These are phyloP conservation scores for Chorisops tibialis DNA, from an alignment of 2,888 invertebrate species.

Conservation along the genomic window DNA sequence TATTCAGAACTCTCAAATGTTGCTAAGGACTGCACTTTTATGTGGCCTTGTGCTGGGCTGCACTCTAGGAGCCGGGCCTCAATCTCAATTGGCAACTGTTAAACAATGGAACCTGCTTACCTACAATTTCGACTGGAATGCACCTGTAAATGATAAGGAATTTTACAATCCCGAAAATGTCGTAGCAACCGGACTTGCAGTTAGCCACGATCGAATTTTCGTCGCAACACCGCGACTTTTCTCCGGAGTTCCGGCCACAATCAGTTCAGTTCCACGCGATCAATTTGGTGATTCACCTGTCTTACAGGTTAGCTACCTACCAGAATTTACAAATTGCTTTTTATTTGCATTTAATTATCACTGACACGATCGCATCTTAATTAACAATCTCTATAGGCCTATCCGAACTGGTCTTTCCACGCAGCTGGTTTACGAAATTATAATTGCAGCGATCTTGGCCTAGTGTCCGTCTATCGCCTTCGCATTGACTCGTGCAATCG, in stretches of 20 bases:
- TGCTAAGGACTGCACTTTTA: neutral
- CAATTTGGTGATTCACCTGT: constrained; percentile 67
- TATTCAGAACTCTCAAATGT: constrained; percentile 7
- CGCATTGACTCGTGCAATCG: constrained; percentile 77
- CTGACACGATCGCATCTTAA: neutral
- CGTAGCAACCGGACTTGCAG: constrained; percentile 72
- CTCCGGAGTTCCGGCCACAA: constrained; percentile 72
- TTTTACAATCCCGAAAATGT: constrained; percentile 63
- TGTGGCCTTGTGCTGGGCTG: neutral
- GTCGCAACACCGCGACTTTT: constrained; percentile 72
- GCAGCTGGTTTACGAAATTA: constrained; percentile 64
- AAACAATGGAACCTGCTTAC: constrained; percentile 69
- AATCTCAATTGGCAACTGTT: constrained; percentile 56
- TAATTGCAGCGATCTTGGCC: constrained; percentile 71
- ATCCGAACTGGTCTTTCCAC: constrained; percentile 77
- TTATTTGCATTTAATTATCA: neutral
- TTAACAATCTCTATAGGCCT: constrained; percentile 54
- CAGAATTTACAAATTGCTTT: neutral
- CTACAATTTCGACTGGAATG: constrained; percentile 65
- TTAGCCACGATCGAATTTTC: constrained; percentile 69
- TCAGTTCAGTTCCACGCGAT: constrained; percentile 66
- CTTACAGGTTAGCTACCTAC: constrained; percentile 56
- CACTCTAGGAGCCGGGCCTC: neutral
- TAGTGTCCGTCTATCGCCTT: constrained; percentile 76
- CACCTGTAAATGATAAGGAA: constrained; percentile 56